Evolutionary conservation across 2,888 invertebrate species (phyloP).

Genomic region (Acrobasis suavella): DNA sequence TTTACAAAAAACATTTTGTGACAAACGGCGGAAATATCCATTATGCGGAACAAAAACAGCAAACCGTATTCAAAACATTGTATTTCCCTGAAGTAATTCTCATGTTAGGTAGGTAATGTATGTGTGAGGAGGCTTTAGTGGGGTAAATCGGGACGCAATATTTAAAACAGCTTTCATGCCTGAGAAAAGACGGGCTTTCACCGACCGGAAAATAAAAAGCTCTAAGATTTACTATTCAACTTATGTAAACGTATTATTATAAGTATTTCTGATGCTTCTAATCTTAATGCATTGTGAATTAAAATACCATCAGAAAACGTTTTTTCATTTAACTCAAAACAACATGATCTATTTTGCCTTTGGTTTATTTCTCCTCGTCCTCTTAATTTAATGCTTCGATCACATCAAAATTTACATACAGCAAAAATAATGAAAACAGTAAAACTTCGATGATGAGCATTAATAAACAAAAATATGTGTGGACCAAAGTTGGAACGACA

Average conservation of each 20-base stretch:
- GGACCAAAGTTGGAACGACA: too few species aligned
- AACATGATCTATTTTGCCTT: too few species aligned
- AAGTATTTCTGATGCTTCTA: constrained; percentile 43
- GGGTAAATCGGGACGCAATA: constrained; percentile 71
- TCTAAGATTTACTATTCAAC: constrained; percentile 60
- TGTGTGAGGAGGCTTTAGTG: constrained; percentile 61
- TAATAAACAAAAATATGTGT: too few species aligned
- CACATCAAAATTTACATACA: too few species aligned
- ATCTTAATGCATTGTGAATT: constrained; percentile 13
- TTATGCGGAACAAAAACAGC: constrained; percentile 23
- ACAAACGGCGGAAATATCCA: constrained; percentile 1
- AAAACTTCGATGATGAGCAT: too few species aligned
- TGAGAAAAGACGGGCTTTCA: constrained; percentile 62
- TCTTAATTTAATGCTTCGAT: too few species aligned
- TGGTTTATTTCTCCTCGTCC: too few species aligned
- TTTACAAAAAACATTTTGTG: neutral
- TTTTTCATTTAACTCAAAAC: too few species aligned
- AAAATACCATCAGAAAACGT: neutral
- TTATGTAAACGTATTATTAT: constrained; percentile 47
- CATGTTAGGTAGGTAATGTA: constrained; percentile 59
- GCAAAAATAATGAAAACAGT: too few species aligned
- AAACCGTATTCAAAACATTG: constrained; percentile 47
- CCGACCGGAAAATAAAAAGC: constrained; percentile 63
- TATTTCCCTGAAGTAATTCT: constrained; percentile 58
- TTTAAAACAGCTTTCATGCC: constrained; percentile 74